Evolutionary conservation across 2,797 vertebrate genomes (phyloP), one percentile per base, ranked within the genome.

Genomic region (Thamnophis elegans): DNA sequence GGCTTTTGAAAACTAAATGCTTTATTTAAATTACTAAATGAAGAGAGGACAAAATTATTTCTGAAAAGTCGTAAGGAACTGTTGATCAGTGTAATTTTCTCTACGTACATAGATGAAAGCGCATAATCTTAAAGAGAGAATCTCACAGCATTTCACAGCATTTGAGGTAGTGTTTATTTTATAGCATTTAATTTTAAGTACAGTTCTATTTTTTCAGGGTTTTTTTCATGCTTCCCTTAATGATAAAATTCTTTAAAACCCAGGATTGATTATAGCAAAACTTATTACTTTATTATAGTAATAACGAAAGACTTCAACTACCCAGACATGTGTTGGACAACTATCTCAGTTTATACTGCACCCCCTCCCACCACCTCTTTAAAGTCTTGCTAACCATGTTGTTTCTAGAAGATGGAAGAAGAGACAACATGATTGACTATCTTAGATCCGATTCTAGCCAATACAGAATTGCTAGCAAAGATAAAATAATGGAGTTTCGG

Each of bases 1-100:
- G 60, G 20, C 89, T 92, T 93, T 58, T 91, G 89, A 95, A 96
- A 90, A 91, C 58, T 93, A 5, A n/a, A 53, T 3, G 0, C 85
- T 94, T 95, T 92, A 92, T 95, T 94, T 90, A 18, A 86, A 53
- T 92, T 68, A 68, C 87, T 94, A 89, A 93, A 91, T 56, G 91
- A 92, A 89, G 32, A 62, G n/a, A 25, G 87, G 94, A 86, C 65
- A 92, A 59, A 89, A 54, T 56, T 91, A 90, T 93, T 87, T 42
- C 91, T 87, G 90, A 94, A 65, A 92, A 92, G 32, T 90, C 22
- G 94, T 88, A n/a, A 0, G 11, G 93, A 60, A 36, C 51, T 89
- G 59, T 62, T 56, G 85, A 89, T 58, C 32, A 51, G 26, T 56
- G 20, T 20, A 10, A 26, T 42, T 87, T 58, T 88, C 0, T 93